These are phyloP conservation scores for Etheostoma perlongum DNA, from an alignment of 2,797 vertebrate species.

Conservation along the genomic window DNA sequence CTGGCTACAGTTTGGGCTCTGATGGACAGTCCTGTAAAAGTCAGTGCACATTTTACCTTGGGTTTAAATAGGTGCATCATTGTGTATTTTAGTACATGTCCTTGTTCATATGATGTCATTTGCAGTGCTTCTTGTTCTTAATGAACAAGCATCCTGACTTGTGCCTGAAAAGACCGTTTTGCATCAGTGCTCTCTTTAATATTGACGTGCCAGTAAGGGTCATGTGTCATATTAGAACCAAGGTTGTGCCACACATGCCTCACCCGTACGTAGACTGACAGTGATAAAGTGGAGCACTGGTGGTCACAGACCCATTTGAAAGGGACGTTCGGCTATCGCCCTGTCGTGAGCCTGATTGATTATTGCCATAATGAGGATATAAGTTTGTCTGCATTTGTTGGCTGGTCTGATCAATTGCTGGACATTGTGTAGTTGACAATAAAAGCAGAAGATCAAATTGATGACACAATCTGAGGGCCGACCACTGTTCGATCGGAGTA, in stretches of 20 bases:
- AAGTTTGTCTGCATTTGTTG: conserved; percentile 79
- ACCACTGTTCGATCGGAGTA: conserved; percentile 77
- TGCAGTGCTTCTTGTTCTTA: background rate
- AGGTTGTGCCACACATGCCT: conserved; percentile 3
- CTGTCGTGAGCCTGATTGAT: conserved; percentile 77
- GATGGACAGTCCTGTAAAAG: conserved; percentile 98
- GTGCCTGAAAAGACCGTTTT: conserved; percentile 23
- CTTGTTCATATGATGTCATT: background rate
- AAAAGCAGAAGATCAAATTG: conserved; percentile 85
- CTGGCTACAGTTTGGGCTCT: conserved; percentile 91
- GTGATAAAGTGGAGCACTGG: conserved; percentile 66
- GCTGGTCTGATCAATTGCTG: conserved; percentile 80
- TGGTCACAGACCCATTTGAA: conserved; percentile 66
- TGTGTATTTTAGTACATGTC: background rate
- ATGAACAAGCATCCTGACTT: conserved; percentile 14
- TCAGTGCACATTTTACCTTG: conserved; percentile 81
- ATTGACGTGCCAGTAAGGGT: conserved; percentile 46
- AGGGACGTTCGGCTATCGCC: conserved; percentile 74
- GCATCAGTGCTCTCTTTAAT: conserved; percentile 15
- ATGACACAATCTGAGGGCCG: conserved; percentile 76
- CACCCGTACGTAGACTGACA: conserved; percentile 49
- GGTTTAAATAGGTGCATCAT: background rate
- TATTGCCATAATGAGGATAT: conserved; percentile 82
- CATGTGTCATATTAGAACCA: conserved; percentile 47
- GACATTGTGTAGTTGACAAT: conserved; percentile 84